Percentiles rank a stretch among this genome's conserved stretches.
Evolutionary conservation across 2,113 vertebrate genomes (phyloP).

Genomic region (Chaenogobius annularis): DNA sequence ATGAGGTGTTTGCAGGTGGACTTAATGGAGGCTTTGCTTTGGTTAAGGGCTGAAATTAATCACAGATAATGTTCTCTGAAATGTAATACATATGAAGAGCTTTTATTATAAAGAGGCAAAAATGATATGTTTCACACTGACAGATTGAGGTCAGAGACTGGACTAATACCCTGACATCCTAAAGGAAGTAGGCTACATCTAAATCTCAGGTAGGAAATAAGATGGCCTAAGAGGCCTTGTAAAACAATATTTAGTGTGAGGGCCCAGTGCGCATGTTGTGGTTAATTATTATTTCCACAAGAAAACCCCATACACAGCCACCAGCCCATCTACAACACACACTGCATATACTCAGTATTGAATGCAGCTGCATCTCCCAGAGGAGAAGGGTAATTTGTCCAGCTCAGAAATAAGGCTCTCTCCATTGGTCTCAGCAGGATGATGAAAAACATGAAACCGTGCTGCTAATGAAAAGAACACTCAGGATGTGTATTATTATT

Average conservation of each 20-base stretch:
- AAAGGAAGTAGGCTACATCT: conserved; percentile 81
- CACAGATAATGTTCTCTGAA: conserved; percentile 73
- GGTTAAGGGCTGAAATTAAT: conserved; percentile 72
- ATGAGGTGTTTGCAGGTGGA: conserved; percentile 73
- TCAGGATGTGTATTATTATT: conserved; percentile 99
- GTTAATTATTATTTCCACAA: conserved; percentile 96
- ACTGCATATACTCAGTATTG: conserved; percentile 68
- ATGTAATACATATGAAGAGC: conserved; percentile 81
- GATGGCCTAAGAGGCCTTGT: conserved; percentile 74
- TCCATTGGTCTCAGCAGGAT: conserved; percentile 95
- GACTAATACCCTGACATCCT: conserved; percentile 56
- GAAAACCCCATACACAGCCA: conserved; percentile 80
- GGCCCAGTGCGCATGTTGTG: conserved; percentile 67
- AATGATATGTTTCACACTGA: conserved; percentile 77
- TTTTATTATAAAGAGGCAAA: conserved; percentile 82
- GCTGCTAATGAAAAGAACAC: conserved; percentile 98
- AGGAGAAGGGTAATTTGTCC: conserved; percentile 85
- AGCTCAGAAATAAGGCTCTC: conserved; percentile 86
- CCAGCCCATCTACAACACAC: conserved; percentile 44
- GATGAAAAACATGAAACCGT: conserved; percentile 96
- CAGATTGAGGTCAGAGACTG: conserved; percentile 60
- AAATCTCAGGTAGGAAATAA: conserved; percentile 77
- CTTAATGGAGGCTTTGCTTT: conserved; percentile 68
- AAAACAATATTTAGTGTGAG: conserved; percentile 71
- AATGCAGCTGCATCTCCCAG: conserved; percentile 87